phyloP scores from a whole-genome alignment of 2,113 vertebrate species.

The Orthonyx spaldingii region DNA sequence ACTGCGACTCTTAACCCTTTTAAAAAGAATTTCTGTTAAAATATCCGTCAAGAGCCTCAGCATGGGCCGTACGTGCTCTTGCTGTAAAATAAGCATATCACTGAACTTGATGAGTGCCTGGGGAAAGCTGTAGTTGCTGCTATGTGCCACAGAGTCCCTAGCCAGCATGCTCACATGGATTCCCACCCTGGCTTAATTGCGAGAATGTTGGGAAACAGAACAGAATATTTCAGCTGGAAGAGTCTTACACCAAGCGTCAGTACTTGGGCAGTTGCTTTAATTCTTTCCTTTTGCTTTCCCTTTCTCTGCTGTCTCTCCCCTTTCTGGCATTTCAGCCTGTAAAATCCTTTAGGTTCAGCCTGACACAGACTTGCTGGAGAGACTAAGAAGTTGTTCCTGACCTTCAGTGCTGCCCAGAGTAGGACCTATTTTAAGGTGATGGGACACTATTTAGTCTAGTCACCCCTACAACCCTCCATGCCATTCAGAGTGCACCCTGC shows the following conservation, averaged over 20 bases:
- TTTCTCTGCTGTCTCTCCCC: not conserved
- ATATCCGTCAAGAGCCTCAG: not conserved
- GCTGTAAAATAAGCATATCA: slow-evolving; percentile 5
- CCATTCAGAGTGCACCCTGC: not conserved
- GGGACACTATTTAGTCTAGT: not conserved
- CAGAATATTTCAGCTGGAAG: not conserved
- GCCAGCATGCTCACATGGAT: not conserved
- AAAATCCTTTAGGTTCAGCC: not conserved
- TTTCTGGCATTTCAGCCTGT: not conserved
- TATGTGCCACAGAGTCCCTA: not conserved
- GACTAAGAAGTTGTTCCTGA: not conserved
- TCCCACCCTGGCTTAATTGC: not conserved
- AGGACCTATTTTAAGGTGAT: not conserved
- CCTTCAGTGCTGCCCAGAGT: not conserved
- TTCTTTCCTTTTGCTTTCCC: not conserved
- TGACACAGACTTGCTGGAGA: not conserved
- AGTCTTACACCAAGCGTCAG: not conserved
- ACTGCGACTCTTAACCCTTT: slow-evolving; percentile 5
- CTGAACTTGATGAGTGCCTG: not conserved
- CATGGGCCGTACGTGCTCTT: slow-evolving; percentile 9
- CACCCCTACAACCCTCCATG: not conserved
- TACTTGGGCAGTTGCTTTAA: not conserved
- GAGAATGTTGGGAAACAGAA: not conserved
- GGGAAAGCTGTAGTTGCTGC: not conserved
- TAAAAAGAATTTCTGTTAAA: slow-evolving; percentile 47